phyloP scores from a whole-genome alignment of 2,888 invertebrate species.

The Tinea pellionella region DNA sequence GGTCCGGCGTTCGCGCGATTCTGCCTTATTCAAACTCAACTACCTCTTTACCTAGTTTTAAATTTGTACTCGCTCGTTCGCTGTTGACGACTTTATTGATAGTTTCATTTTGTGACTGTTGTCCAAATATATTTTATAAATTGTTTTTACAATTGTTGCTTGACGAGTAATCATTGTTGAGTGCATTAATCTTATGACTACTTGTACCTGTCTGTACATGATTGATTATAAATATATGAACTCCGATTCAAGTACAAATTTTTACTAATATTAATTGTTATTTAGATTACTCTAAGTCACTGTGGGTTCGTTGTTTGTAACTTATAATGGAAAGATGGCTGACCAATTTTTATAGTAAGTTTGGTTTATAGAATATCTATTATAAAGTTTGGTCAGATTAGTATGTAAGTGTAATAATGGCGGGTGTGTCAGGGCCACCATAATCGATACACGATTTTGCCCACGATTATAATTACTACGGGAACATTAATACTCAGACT shows the following conservation, averaged over 20 bases:
- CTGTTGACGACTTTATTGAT: conserved; percentile 51
- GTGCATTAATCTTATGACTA: conserved; percentile 22
- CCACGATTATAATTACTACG: neutral
- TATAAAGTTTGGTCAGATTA: conserved; percentile 1
- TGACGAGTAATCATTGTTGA: conserved; percentile 36
- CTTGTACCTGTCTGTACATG: conserved; percentile 17
- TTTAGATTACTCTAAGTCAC: conserved; percentile 32
- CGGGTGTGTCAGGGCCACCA: neutral
- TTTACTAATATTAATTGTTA: conserved; percentile 65
- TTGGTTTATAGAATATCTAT: neutral
- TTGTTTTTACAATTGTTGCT: conserved; percentile 62
- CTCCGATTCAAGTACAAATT: conserved; percentile 69
- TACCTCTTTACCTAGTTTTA: conserved; percentile 67
- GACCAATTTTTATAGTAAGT: neutral
- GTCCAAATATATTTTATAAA: conserved; percentile 63
- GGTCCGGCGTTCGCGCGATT: conserved; percentile 49
- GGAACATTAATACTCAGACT: neutral
- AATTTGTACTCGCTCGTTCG: conserved; percentile 48
- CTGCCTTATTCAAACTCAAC: conserved; percentile 58
- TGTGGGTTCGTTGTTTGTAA: conserved; percentile 9
- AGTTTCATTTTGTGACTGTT: conserved; percentile 57
- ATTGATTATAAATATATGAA: conserved; percentile 40
- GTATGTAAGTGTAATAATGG: conserved; percentile 5
- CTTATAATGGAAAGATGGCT: neutral
- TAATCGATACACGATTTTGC: neutral